phyloP scores from a whole-genome alignment of 2,113 vertebrate species.

The Aix galericulata region DNA sequence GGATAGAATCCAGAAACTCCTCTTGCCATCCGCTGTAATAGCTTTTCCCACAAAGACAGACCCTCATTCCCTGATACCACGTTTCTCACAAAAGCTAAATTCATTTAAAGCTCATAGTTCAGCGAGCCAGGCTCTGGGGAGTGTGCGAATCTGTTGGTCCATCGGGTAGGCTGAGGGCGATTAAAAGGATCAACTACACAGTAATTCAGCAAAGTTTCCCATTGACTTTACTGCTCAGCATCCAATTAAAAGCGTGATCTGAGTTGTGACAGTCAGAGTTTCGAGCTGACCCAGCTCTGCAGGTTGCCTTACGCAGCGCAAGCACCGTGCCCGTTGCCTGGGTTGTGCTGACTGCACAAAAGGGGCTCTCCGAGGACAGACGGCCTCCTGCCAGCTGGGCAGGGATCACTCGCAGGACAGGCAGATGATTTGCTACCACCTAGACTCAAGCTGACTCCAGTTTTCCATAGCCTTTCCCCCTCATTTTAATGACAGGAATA shows the following conservation, averaged over 20 bases:
- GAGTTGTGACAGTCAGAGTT: not conserved
- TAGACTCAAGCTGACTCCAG: constrained; percentile 2
- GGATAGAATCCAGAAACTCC: not conserved
- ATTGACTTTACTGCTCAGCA: constrained; percentile 32
- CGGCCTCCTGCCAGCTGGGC: not conserved
- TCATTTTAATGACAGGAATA: not conserved
- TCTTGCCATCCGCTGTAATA: not conserved
- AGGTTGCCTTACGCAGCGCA: not conserved
- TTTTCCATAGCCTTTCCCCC: not conserved
- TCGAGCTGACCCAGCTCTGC: not conserved
- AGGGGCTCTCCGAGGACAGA: not conserved
- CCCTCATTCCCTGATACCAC: not conserved
- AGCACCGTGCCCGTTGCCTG: accelerated
- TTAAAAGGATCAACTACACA: not conserved
- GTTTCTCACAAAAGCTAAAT: not conserved
- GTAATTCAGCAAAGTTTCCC: not conserved
- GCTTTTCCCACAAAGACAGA: not conserved
- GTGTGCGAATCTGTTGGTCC: not conserved
- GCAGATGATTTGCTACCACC: not conserved
- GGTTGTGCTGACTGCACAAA: not conserved
- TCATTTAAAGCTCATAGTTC: constrained; percentile 51
- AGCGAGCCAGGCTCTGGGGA: constrained; percentile 13
- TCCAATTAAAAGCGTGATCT: not conserved
- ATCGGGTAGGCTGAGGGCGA: not conserved
- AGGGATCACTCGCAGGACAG: not conserved